phyloP scores from a whole-genome alignment of 2,797 vertebrate genomes.

The Mus spretus region DNA sequence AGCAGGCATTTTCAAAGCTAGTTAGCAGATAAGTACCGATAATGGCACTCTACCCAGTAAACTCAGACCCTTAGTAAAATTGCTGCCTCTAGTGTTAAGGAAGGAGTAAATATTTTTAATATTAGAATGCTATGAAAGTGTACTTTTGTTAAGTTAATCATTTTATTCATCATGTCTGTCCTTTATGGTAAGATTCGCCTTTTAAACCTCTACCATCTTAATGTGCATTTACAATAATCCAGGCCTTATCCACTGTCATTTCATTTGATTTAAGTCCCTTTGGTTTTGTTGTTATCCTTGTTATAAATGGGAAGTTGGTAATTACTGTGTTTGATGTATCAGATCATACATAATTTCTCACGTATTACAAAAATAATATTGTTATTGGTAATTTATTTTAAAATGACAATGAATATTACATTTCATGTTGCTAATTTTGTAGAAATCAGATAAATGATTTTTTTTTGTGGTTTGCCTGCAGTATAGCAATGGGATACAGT shows the following conservation, averaged over 20 bases:
- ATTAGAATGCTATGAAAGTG: conserved; percentile 46
- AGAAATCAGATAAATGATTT: not conserved
- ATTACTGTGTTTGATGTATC: not conserved
- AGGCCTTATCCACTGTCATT: conserved; percentile 10
- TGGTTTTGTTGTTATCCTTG: not conserved
- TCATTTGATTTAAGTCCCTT: conserved; percentile 34
- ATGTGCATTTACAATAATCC: not conserved
- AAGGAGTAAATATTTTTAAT: not conserved
- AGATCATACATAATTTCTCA: not conserved
- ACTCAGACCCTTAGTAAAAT: conserved; percentile 65
- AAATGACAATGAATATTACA: not conserved
- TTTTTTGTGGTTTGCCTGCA: not conserved
- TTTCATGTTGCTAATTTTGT: not conserved
- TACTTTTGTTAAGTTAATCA: not conserved
- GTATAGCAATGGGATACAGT: not conserved
- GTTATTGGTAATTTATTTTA: not conserved
- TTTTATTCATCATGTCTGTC: conserved; percentile 9
- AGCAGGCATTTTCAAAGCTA: conserved; percentile 27
- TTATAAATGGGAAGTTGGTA: conserved; percentile 9
- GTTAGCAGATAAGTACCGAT: not conserved
- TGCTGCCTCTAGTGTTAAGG: conserved; percentile 37
- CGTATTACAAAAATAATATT: conserved; percentile 17
- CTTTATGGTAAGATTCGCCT: not conserved
- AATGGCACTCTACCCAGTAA: not conserved
- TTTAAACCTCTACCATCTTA: conserved; percentile 36